Evolutionary conservation across 2,113 vertebrate genomes (phyloP).

Genomic region (Diglossa brunneiventris): DNA sequence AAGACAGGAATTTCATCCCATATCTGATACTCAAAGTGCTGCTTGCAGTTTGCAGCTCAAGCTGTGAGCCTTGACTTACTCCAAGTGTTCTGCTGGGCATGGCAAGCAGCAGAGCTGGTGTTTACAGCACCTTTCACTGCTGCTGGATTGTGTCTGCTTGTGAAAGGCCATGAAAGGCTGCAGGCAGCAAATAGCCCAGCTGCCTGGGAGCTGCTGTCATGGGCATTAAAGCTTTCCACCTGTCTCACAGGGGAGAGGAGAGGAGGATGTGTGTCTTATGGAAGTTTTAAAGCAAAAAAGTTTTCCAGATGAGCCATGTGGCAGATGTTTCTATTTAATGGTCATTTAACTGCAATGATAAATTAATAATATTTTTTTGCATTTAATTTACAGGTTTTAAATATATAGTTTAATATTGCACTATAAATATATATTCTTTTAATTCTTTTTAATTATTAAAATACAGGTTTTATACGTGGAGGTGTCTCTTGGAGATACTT

Average conservation of each 20-base stretch:
- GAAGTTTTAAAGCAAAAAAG: background rate
- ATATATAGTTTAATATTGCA: too few relatives aligned
- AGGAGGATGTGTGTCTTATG: fast-evolving
- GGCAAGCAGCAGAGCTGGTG: background rate
- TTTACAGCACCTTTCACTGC: background rate
- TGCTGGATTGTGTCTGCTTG: background rate
- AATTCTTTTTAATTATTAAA: too few relatives aligned
- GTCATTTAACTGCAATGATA: background rate
- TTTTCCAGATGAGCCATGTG: background rate
- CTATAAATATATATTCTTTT: background rate
- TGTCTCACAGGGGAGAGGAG: background rate
- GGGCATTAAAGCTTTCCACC: background rate
- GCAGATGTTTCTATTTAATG: background rate
- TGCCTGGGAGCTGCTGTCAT: background rate
- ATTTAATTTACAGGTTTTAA: background rate
- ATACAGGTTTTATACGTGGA: background rate
- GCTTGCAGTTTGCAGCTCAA: background rate
- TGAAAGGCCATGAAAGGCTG: background rate
- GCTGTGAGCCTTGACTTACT: background rate
- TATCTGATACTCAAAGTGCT: background rate
- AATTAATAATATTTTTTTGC: background rate
- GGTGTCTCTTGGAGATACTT: background rate
- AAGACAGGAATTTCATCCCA: background rate
- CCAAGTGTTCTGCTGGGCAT: fast-evolving
- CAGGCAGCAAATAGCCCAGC: background rate